Percentiles rank a stretch among this genome's conserved stretches.
Conservation (phyloP, 2,113 vertebrate genomes). For the Tyto alba region DNA sequence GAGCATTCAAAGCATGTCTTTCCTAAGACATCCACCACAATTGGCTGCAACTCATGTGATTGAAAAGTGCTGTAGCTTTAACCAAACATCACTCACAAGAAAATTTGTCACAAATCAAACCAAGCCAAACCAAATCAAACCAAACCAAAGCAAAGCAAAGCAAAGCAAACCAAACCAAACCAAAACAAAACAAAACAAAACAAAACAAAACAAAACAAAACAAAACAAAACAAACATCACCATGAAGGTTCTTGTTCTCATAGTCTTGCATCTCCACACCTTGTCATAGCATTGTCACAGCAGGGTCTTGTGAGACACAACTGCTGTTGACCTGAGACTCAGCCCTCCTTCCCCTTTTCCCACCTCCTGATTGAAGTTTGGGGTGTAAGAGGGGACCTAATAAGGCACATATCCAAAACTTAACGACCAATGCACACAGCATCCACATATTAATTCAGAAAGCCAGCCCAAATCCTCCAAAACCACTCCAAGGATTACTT, state of each 20-base stretch:
- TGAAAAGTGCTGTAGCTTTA: not conserved
- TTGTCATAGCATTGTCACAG: fast-evolving
- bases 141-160: no score
- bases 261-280: not conserved
- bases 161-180: no score
- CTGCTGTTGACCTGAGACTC: not conserved
- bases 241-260: not conserved
- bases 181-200: no score
- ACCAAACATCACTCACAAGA: not conserved
- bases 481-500: not conserved
- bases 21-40: not conserved
- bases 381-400: fast-evolving
- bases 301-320: not conserved
- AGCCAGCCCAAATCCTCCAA: not conserved
- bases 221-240: no score
- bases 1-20: not conserved
- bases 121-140: not conserved
- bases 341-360: not conserved
- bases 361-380: not conserved
- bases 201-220: no score
- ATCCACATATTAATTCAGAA: not conserved
- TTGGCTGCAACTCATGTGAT: not conserved
- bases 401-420: not conserved
- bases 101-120: not conserved
- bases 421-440: not conserved